Base-by-base conservation (phyloP, 2,797 vertebrate genomes). In the Sebastes matsubarae region DNA sequence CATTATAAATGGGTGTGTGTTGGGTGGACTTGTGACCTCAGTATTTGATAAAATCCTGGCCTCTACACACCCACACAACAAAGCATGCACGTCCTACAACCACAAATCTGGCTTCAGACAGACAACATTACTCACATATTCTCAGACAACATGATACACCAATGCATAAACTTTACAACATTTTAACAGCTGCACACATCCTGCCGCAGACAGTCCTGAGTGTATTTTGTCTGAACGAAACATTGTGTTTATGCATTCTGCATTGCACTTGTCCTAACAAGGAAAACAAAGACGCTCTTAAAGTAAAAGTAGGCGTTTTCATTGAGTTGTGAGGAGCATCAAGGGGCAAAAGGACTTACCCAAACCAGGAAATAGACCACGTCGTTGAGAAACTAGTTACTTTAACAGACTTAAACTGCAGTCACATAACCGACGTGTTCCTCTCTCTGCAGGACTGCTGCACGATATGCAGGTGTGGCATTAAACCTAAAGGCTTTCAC, bases 311-410 rank as follows among this genome's bases (percentile, higher is more conserved):
- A 6, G 18, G 16, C 1, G 27, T 73, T 71, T 73, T 29, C 13
- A 30, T 1, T n/a, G 16, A 30, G 42, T 11, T 71, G 34, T 5
- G 1, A 55, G 3, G 2, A 18, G 1, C 13, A 71, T n/a, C 12
- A 38, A 25, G 5, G 5, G 20, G 6, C 10, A 25, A 10, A n/a
- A 54, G 11, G 24, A 87, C 88, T 87, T 60, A 92, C 88, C 83
- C 2, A 27, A 67, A 72, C n/a, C 38, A 79, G 75, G 80, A 87
- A 86, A 29, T 7, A 30, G 50, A 55, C 24, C 2, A 24, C 76
- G 5, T 6, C 7, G 54, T 3, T 57, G 22, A 46, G 4, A 2
- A 46, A 22, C 8, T 2, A 11, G 24, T 20, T 6, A 8, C 8
- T 38, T 38, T 7, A 25, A 24, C 6, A n/a, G 14, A 16, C 2